Base-by-base conservation (phyloP, 2,113 vertebrate genomes). In the Plotosus lineatus region DNA sequence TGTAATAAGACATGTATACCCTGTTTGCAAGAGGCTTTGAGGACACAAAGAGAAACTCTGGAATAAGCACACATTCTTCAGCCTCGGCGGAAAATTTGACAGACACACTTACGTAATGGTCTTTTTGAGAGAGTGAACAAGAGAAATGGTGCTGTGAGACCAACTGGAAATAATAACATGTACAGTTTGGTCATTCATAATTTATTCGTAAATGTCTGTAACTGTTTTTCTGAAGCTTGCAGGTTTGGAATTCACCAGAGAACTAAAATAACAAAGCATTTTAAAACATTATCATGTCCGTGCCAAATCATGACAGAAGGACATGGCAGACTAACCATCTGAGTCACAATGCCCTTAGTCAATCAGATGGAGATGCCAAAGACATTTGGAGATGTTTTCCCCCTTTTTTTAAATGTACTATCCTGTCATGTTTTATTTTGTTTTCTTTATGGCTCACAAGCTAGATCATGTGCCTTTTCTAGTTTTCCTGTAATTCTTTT, bases 21-120 rank as follows among this genome's bases (percentile, higher is more conserved):
- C 33, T 17, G 19, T 69, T 77, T 56, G 31, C 75, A 82, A 68
- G 33, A n/a, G 36, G 38, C 26, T 58, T 72, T 31, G 31, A 66
- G 48, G 40, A 85, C 78, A 81, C 6, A 36, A 56, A 65, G 21
- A 38, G 42, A 74, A 71, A 77, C 51, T 53, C 58, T 75, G 42
- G 79, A 78, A 80, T 75, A 78, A 61, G 63, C 19, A 55, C 33
- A 44, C 77, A 42, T 71, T 60, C 78, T 80, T 60, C 28, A 33
- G n/a, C 11, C 23, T 60, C 72, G 44, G 86, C 88, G 88, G 88
- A 92, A 91, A 84, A 78, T 87, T 83, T 91, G 89, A 90, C 84
- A 55, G 55, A 89, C 73, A 86, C 84, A 58, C 81, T 89, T 90
- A 87, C 81, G 87, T 89, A 92, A 91, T 85, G 56, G 78, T 78